These are phyloP conservation scores for Stegastes partitus DNA, from an alignment of 2,113 vertebrate species.

Conservation along the genomic window DNA sequence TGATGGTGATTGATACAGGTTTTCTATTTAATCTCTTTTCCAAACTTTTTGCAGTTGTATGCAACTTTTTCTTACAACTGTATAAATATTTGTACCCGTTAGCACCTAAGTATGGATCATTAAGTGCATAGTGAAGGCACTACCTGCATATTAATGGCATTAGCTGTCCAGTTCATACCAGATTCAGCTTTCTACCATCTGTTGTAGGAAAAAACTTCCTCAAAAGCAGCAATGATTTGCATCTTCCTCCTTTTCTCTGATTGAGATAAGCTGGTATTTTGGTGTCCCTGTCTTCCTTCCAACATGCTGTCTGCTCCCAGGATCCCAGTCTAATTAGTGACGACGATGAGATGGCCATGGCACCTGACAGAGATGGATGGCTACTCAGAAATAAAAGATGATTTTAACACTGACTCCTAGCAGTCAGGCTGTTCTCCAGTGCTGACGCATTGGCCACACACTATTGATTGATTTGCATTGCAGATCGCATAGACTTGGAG, in stretches of 20 bases:
- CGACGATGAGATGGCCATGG: constrained; percentile 61
- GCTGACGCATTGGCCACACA: constrained; percentile 47
- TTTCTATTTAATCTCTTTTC: too few relatives aligned
- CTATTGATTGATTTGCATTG: constrained; percentile 82
- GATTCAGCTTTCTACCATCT: too few relatives aligned
- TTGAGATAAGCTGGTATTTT: constrained; percentile 41
- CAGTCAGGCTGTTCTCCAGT: constrained; percentile 49
- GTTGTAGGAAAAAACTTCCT: too few relatives aligned
- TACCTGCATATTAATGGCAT: too few relatives aligned
- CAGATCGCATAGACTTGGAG: constrained; percentile 76
- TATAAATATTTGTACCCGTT: too few relatives aligned
- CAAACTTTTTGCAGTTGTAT: too few relatives aligned
- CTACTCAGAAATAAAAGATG: constrained; percentile 51
- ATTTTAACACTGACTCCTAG: constrained; percentile 59
- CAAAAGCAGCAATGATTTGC: not conserved
- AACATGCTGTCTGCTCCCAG: constrained; percentile 47
- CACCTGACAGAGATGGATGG: constrained; percentile 79
- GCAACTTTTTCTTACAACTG: too few relatives aligned
- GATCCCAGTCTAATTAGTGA: constrained; percentile 59
- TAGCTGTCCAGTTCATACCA: too few relatives aligned
- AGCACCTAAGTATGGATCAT: too few relatives aligned
- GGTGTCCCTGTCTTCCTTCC: constrained; percentile 38
- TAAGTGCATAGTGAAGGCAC: too few relatives aligned
- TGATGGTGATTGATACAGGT: too few relatives aligned
- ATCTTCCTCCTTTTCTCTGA: not conserved